A percentile compares a stretch with the other conserved stretches of the same genome.
Evolutionary conservation across 2,888 invertebrate genomes (phyloP).

Genomic region (Ypsolopha sequella): DNA sequence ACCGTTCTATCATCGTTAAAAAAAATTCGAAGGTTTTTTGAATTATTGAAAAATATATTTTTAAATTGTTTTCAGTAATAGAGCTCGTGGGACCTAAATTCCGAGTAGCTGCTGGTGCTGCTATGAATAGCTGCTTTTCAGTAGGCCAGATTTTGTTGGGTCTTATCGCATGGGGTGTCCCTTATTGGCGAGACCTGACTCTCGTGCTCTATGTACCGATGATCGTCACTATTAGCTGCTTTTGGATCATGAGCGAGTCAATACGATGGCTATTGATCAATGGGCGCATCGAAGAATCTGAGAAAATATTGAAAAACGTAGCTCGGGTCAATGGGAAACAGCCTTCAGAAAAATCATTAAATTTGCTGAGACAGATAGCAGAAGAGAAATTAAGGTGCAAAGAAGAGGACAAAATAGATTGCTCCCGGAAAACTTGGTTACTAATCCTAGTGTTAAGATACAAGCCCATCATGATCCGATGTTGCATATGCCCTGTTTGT

Average conservation of each 20-base stretch:
- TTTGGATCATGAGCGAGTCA: constrained; percentile 78
- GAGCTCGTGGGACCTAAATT: constrained; percentile 80
- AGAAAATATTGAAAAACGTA: constrained; percentile 70
- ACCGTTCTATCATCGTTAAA: no score
- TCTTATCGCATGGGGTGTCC: constrained; percentile 74
- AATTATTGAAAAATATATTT: neutral
- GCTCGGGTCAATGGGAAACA: constrained; percentile 69
- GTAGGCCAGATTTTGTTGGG: constrained; percentile 77
- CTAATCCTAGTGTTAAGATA: constrained; percentile 35
- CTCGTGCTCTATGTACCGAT: constrained; percentile 77
- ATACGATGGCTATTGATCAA: constrained; percentile 82
- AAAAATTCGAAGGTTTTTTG: no score
- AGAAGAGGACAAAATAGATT: constrained; percentile 6
- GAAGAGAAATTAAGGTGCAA: constrained; percentile 21
- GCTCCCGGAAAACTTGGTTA: constrained; percentile 26
- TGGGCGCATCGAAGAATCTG: constrained; percentile 69
- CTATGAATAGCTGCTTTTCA: constrained; percentile 77
- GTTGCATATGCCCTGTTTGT: constrained; percentile 58
- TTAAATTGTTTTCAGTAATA: constrained; percentile 59
- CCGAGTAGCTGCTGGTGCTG: constrained; percentile 76
- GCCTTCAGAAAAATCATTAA: constrained; percentile 34
- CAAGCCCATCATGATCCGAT: constrained; percentile 30
- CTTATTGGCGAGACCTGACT: constrained; percentile 77
- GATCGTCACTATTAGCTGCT: constrained; percentile 72
- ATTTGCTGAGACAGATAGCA: constrained; percentile 22